Conservation (phyloP, 2,888 invertebrate genomes). For the Stenodema calcarata region DNA sequence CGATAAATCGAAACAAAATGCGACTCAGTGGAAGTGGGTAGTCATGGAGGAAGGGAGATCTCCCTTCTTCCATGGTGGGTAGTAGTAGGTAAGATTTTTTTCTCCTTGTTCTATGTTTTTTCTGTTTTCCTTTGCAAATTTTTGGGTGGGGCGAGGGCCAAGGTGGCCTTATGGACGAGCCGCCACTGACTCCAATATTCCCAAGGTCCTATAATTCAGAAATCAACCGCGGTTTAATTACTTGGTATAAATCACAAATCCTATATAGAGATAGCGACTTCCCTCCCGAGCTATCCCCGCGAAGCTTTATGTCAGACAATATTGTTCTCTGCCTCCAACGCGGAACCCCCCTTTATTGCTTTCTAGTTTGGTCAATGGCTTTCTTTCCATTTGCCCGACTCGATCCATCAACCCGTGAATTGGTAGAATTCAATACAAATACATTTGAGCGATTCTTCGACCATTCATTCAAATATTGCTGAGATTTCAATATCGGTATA, state of each 20-base stretch:
- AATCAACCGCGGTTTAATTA: slow-evolving; percentile 42
- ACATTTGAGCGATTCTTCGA: no score
- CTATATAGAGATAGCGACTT: neutral
- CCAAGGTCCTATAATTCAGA: slow-evolving; percentile 16
- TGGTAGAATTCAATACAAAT: neutral
- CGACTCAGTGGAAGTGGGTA: no score
- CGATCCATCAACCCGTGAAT: neutral
- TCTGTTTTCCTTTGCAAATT: no score
- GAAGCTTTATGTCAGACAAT: slow-evolving; percentile 40
- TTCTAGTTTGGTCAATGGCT: slow-evolving; percentile 23
- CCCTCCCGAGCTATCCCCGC: neutral
- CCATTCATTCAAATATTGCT: no score
- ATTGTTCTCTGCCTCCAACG: neutral
- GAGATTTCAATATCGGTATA: no score
- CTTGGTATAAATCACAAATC: slow-evolving; percentile 43
- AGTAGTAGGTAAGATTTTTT: no score
- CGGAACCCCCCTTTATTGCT: slow-evolving; percentile 30
- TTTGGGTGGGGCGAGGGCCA: no score
- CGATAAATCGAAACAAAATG: no score
- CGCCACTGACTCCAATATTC: slow-evolving; percentile 28
- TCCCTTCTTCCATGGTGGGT: no score
- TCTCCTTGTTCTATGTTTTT: no score
- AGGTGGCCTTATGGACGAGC: no score
- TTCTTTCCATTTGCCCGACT: neutral
- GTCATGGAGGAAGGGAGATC: no score